Base-by-base conservation (phyloP, 2,797 vertebrate species). In the Merluccius polli region DNA sequence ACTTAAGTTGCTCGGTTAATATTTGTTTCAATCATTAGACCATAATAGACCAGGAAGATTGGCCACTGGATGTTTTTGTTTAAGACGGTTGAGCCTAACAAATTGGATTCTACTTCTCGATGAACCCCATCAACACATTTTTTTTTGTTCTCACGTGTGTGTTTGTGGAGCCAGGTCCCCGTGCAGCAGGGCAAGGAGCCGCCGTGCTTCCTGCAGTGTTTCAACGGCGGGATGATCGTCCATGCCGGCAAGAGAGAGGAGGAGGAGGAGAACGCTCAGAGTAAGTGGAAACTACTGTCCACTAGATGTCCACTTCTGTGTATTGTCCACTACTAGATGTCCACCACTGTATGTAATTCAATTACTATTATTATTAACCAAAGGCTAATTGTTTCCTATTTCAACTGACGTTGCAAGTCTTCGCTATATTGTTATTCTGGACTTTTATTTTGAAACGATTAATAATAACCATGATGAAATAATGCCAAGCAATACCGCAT, bases 101-200 rank as follows among this genome's bases (percentile, higher is more conserved):
- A 8, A 9, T 52, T 16, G 38, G 12, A 10, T 13, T 41, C 38
- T n/a, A 35, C 16, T 48, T 18, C 16, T 18, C 18, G 44, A 35
- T 35, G 33, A 35, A 35, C 33, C 33, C 33, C 3, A 3, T 35
- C 33, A 35, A 35, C 33, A 35, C 33, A 35, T n/a, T 48, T 16
- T 1, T 18, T 0, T 21, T 48, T 15, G 4, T 48, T 48, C 44
- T 48, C 44, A 15, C 44, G 52, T 63, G 59, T 65, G 59, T 65
- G 10, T 27, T 0, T 24, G n/a, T 27, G 59, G 8, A 9, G 83
- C 38, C 89, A 99, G 98, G 93, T 99, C 38, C 98, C 97, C 87
- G 98, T 99, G 31, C 96, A 97, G 83, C 98, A 99, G 88, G 98
- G 97, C 18, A 99, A 98, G 78, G 98, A 99, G 89, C 96, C 95